Base-by-base conservation (phyloP, 2,113 vertebrate species). In the Brachypodius melanocephalos region DNA sequence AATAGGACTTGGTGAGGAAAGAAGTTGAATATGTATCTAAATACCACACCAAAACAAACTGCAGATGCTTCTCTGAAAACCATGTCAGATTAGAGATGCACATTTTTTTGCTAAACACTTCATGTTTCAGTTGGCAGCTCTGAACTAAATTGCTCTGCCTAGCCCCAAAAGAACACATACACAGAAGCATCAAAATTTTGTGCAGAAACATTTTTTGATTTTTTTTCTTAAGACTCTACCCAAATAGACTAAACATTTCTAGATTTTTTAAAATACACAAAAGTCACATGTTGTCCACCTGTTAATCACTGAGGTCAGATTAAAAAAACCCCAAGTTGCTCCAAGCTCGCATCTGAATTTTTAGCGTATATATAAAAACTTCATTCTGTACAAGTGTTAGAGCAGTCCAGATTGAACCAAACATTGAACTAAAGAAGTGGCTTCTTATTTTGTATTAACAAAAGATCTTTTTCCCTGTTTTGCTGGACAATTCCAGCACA, bases 261-360 rank as follows among this genome's bases (percentile, higher is more conserved):
- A 72, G 29, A 20, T 86, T 74, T 80, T 75, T 24, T 0, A 2
- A 74, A 90, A 81, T 51, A 85, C 38, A 94, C 26, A 3, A 75
- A 85, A 79, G 91, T 93, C 72, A 93, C 84, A 85, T 82, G 57
- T 73, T 93, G n/a, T 89, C 85, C 81, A 89, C 74, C 68, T 91
- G 81, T 73, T 87, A 63, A 71, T 67, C 68, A 62, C 61, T 8
- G 2, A 46, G 43, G 46, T 78, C 69, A 81, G 32, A 79, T 2
- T 66, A 16, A 34, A 90, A 65, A 42, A 6, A 67, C 13, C 2
- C 3, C 43, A 66, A 85, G 38, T 5, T 48, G 11, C 16, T 88
- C 28, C 26, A 63, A 1, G 10, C 20, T 69, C 32, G 38, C 32
- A 55, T 63, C 10, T 85, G 68, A 83, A 49, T 68, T 90, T 79